Base-by-base conservation (phyloP, 2,797 vertebrate genomes). In the Phrynocephalus forsythii region DNA sequence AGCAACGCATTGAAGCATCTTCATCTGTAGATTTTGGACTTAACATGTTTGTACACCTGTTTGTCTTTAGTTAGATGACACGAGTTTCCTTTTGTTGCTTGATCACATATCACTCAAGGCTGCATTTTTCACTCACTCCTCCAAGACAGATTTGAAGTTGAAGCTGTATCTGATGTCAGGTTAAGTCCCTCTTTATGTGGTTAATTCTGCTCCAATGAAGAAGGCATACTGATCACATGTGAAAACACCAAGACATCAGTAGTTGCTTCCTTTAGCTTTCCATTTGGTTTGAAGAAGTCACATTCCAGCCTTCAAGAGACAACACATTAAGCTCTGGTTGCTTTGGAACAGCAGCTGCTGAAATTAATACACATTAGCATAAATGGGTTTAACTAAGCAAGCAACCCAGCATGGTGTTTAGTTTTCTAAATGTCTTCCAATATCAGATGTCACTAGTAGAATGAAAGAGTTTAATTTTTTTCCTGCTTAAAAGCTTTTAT, bases 401-500 rank as follows among this genome's bases (percentile, higher is more conserved):
- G 88, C 83, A 90, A 90, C 76, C 38, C 77, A 75, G n/a, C 24
- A 88, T 71, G 73, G 50, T 83, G 33, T 89, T 93, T 86, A 89
- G 86, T 82, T 76, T 89, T 87, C 89, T 91, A 92, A 93, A 92
- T 91, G 68, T 89, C 87, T 82, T 94, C 88, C 83, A 90, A 73
- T 88, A 93, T 91, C 86, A 90, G 88, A 93, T 87, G 83, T 87
- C 90, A 90, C 85, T 94, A 92, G 93, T 93, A 87, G 88, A 90
- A 94, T 94, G 90, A 87, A 94, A 91, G 79, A 82, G 85, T 82
- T 89, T 94, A 91, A 91, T 89, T 91, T 89, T 85, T 91, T 89
- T 83, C 82, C 81, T 84, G 66, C 89, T 92, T 90, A 92, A 90
- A 94, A 91, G 90, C 77, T 91, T 92, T 93, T 94, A 94, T 91